Conservation (phyloP, 2,888 invertebrate genomes). For the Mactromeris polynyma region DNA sequence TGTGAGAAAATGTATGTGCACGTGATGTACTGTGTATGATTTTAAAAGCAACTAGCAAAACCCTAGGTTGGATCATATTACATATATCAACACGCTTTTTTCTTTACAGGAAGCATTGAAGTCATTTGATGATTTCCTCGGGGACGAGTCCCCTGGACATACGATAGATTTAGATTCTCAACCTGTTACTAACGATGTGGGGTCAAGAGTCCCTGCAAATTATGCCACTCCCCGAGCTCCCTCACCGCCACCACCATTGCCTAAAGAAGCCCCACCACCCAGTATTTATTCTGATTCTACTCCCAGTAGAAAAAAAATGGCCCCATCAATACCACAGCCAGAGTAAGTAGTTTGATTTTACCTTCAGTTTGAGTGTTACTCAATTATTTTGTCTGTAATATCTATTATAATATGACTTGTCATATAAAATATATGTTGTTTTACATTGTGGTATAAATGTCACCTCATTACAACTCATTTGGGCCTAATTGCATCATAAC, state of each 20-base stretch:
- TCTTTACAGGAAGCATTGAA: slow-evolving; percentile 34
- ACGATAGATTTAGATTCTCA: slow-evolving; percentile 71
- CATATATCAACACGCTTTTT: background rate
- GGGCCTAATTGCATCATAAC: too few species aligned
- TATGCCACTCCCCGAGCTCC: slow-evolving; percentile 57
- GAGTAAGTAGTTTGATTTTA: slow-evolving; percentile 37
- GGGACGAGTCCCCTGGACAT: slow-evolving; percentile 69
- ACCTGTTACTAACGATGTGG: slow-evolving; percentile 45
- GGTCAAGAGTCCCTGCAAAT: slow-evolving; percentile 46
- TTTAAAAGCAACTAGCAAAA: too few species aligned
- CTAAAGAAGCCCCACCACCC: slow-evolving; percentile 53
- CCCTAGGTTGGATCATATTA: too few species aligned
- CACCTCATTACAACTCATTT: too few species aligned
- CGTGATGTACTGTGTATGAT: too few species aligned
- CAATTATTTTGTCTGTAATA: too few species aligned
- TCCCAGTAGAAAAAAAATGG: slow-evolving; percentile 36
- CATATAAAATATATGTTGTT: too few species aligned
- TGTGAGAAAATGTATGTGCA: too few species aligned
- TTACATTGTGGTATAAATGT: too few species aligned
- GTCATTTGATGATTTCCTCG: slow-evolving; percentile 54
- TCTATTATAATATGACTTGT: too few species aligned
- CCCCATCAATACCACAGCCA: slow-evolving; percentile 51
- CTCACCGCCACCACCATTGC: slow-evolving; percentile 57
- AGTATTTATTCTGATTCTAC: slow-evolving; percentile 43
- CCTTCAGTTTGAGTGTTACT: background rate